Evolutionary conservation across 2,888 invertebrate genomes (phyloP), one percentile per base, ranked within the genome.

Genomic region (Schizaphis graminum): DNA sequence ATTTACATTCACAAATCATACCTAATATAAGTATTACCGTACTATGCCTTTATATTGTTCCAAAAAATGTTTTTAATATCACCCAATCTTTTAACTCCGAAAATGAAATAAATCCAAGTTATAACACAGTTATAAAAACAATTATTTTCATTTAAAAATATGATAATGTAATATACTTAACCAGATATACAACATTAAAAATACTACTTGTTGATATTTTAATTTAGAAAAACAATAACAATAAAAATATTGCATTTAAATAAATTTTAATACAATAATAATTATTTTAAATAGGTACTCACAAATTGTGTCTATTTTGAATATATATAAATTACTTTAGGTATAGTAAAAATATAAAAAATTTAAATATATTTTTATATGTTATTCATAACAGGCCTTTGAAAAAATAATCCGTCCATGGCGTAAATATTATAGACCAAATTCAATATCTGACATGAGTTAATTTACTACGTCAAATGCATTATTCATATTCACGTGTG

Each of bases 401-500:
- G 35, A 67, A 67, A 67, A 67, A 67, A 67, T 67, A 67, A n/a
- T n/a, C 28, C 35, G 16, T 16, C 1, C 16, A 35, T 67, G n/a
- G 35, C n/a, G 16, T 35, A 67, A 67, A 67, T 67, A 67, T 67
- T 67, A 67, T 67, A 35, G 67, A n/a, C 53, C 24, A 28, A 44
- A 67, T 67, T 47, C 90, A 90, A 44, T 57, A 47, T 44, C 84
- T 44, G 57, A 57, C 91, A 44, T 57, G 44, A 86, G 85, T 44
- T 91, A 86, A 91, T 91, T 85, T 85, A 21, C n/a, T 57, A 91
- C 24, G 85, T 57, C 41, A 86, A 57, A 85, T 91, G 24, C 91
- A 91, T 86, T 86, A 57, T 91, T 91, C 91, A 86, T 86, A 86
- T 86, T 57, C n/a, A 86, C 56, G 86, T n/a, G 77, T 77, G 47